phyloP scores from a whole-genome alignment of 2,888 invertebrate species.

The Caradrina clavipalpis region DNA sequence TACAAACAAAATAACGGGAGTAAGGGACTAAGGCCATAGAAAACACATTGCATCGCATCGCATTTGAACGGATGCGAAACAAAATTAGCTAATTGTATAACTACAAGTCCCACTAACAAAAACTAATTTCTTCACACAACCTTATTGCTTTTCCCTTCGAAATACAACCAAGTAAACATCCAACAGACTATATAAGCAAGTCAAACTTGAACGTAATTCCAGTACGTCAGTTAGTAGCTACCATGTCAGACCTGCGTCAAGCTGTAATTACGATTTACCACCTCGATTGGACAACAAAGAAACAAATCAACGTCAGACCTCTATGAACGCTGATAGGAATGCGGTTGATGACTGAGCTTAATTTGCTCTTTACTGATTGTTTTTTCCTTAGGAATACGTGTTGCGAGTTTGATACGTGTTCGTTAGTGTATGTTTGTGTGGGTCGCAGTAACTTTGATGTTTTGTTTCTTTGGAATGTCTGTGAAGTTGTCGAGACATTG shows the following conservation, averaged over 20 bases:
- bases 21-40: too few relatives aligned
- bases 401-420: conserved; percentile 29
- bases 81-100: neutral
- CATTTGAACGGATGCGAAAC: too few relatives aligned
- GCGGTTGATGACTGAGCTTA: conserved; percentile 54
- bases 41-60: too few relatives aligned
- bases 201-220: conserved; percentile 30
- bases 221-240: conserved; percentile 50
- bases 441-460: neutral
- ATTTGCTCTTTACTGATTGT: conserved; percentile 61
- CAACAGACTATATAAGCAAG: conserved; percentile 31
- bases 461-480: too few relatives aligned
- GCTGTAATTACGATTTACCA: conserved; percentile 79
- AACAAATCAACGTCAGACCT: conserved; percentile 73
- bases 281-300: conserved; percentile 73
- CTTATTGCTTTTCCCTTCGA: conserved; percentile 18
- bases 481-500: too few relatives aligned
- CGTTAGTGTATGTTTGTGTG: neutral
- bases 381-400: conserved; percentile 43
- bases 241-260: conserved; percentile 76
- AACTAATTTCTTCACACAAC: conserved; percentile 22
- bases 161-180: conserved; percentile 44
- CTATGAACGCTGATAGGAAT: conserved; percentile 50
- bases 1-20: too few relatives aligned
- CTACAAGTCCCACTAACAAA: conserved; percentile 6